Base-by-base conservation (phyloP, 2,888 invertebrate species). In the Nesidiocoris tenuis region DNA sequence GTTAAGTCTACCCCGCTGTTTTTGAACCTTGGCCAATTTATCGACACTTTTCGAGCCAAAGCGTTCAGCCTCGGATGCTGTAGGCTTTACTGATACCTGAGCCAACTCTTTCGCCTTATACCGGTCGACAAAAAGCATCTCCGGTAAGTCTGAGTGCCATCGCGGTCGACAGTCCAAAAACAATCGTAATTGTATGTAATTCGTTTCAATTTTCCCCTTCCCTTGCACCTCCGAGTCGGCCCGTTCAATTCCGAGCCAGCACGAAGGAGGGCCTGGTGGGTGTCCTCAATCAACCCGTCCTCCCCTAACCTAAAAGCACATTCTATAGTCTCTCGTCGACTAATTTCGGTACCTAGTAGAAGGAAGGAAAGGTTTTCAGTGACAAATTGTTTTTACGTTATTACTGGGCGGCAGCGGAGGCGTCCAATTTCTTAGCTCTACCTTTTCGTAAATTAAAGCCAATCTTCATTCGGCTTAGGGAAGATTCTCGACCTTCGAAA, bases 201-300 rank as follows among this genome's bases (percentile, higher is more conserved):
- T 72, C 72, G 72, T 72, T 72, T 72, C 72, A 72, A 72, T 72
- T 72, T 72, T 54, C 72, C 72, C 63, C 54, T 54, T n/a, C 61
- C 72, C 22, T 22, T 23, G 5, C 61, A 24, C 61, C 56, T 21
- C 39, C 23, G n/a, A 5, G 57, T 59, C n/a, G 19, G 61, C 61
- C 61, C 72, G 72, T 72, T 72, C 72, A 72, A 72, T 72, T 72
- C 72, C 12, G 61, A 61, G 72, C 61, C 25, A 39, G 54, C 70
- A 70, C 63, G 72, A 72, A 61, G 23, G 55, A 39, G 39, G n/a
- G 39, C 39, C 39, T 39, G 39, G 39, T 39, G 39, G 39, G 39
- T 39, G 39, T 39, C 39, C 39, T 12, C 39, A 39, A 39, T 39
- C 39, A 39, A 39, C 39, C 39, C 12, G 5, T 7, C 39, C 12